Evolutionary conservation across 1,140 invertebrate species (phyloP), one percentile per base, ranked within the genome.

Genomic region (Melitaea cinxia): DNA sequence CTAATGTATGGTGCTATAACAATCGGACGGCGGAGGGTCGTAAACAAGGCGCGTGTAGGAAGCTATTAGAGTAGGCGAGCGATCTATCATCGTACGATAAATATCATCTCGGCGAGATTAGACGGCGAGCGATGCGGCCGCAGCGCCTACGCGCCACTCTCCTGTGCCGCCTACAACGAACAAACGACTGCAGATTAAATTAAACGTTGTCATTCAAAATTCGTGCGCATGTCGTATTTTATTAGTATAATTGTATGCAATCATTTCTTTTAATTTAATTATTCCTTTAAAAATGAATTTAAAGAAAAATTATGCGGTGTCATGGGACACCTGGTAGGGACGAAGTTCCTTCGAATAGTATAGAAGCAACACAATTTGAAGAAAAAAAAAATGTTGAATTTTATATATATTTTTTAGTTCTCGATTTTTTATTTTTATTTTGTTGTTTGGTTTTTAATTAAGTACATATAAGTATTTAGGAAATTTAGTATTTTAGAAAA

Each of bases 71-170:
- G 79, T 62, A 65, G 77, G 69, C 68, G 69, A 56, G 57, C 71
- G 72, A 84, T 84, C 78, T 71, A 84, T 86, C 83, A 83, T 78
- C 69, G 56, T 54, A 62, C 60, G 83, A 84, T 86, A 83, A 86
- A 81, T 47, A 47, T 47, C 75, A 84, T 83, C 80, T 73, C 65
- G 52, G 73, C 50, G 73, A 73, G 82, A 81, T 80, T 75, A 80
- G 68, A 54, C 65, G 67, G 55, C 56, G 70, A 64, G 47, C 72
- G 68, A 70, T 73, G 68, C 72, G 77, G 68, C 70, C 61, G 37
- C 66, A 56, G 59, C 75, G 70, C 78, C 73, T 70, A 66, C 76
- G 72, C 72, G 30, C 53, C 65, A 65, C 61, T 37, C 45, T 19
- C 45, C 21, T 33, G 26, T 23, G 69, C 75, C 82, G 81, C 61